phyloP scores from a whole-genome alignment of 2,797 vertebrate species.

The Gambusia yucatana region DNA sequence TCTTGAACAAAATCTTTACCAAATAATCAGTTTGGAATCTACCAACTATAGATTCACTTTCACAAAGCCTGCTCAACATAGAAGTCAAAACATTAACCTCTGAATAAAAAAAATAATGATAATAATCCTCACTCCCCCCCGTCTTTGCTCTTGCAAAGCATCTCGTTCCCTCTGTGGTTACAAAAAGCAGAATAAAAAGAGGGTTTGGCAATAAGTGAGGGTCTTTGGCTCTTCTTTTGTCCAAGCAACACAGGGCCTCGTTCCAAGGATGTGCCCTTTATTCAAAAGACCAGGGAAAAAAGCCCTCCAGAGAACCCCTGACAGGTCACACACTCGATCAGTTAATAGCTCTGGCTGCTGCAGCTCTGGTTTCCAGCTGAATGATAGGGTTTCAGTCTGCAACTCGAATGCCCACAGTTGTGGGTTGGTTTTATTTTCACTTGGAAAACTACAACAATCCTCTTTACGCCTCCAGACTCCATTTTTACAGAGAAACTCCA shows the following conservation, averaged over 20 bases:
- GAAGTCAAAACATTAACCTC: neutral
- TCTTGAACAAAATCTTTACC: neutral
- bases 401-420: slow-evolving; percentile 64
- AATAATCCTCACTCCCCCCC: slow-evolving; percentile 13
- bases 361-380: slow-evolving; percentile 58
- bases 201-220: slow-evolving; percentile 57
- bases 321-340: slow-evolving; percentile 73
- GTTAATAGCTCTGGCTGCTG: slow-evolving; percentile 50
- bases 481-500: slow-evolving; percentile 42
- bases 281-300: slow-evolving; percentile 48
- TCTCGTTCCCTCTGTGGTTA: slow-evolving; percentile 43
- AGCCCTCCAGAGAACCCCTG: slow-evolving; percentile 58
- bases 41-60: neutral
- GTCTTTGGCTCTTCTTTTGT: slow-evolving; percentile 74
- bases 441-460: slow-evolving; percentile 52
- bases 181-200: slow-evolving; percentile 33
- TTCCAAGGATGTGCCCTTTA: slow-evolving; percentile 71
- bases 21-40: neutral
- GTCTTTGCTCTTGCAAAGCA: slow-evolving; percentile 34
- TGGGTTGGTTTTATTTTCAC: slow-evolving; percentile 33
- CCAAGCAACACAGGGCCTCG: slow-evolving; percentile 61
- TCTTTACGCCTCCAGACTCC: slow-evolving; percentile 30
- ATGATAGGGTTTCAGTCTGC: slow-evolving; percentile 52
- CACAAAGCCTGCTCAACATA: neutral
- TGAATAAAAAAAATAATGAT: neutral